These are phyloP conservation scores for Polia nebulosa DNA, from an alignment of 2,888 invertebrate species.

Conservation along the genomic window DNA sequence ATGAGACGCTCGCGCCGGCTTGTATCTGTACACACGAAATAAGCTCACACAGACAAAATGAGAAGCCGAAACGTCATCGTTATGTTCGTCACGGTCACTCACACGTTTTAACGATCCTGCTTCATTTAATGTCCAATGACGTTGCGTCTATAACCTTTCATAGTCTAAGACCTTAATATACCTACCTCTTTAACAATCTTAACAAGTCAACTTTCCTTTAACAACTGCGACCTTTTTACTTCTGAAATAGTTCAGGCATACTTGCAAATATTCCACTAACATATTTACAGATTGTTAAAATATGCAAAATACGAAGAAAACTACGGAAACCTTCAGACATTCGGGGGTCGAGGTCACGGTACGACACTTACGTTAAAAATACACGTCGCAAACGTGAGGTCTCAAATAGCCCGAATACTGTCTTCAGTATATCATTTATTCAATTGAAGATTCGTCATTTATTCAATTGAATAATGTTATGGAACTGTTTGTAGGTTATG, in stretches of 20 bases:
- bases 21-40: no score
- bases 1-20: no score
- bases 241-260: not conserved
- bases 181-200: not conserved
- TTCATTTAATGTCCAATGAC: no score
- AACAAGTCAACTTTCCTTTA: not conserved
- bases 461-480: conserved; percentile 25
- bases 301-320: conserved; percentile 42
- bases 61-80: no score
- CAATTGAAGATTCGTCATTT: conserved; percentile 33
- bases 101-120: no score
- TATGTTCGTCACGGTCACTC: no score
- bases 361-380: conserved; percentile 35
- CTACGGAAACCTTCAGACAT: conserved; percentile 20
- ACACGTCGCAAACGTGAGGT: conserved; percentile 24
- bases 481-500: conserved; percentile 23
- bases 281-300: conserved; percentile 38
- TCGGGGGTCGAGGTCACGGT: conserved; percentile 42
- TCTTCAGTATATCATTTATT: conserved; percentile 35
- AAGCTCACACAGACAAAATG: no score
- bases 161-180: no score
- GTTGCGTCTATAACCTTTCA: no score
- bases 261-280: conserved; percentile 39
- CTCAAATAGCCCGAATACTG: conserved; percentile 8
- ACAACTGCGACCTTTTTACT: not conserved